A percentile compares a stretch with the other conserved stretches of the same genome.
These are phyloP conservation scores for Mesocentrotus franciscanus DNA, from an alignment of 53 echinoderm and acorn worm genomes.

Conservation along the genomic window DNA sequence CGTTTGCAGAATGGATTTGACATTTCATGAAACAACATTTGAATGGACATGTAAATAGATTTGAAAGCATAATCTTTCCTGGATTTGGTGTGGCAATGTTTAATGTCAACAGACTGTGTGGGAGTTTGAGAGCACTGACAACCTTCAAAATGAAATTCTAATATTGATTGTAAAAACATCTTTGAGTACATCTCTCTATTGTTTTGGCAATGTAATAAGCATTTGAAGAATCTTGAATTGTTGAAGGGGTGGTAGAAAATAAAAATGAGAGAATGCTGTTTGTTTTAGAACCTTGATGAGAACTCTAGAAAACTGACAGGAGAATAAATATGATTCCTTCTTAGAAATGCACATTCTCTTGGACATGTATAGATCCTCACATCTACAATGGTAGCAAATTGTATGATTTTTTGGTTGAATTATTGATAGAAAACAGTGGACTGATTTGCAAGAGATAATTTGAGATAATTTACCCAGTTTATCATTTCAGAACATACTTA, in stretches of 20 bases:
- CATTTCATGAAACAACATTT: constrained; percentile 36
- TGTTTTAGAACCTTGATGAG: too few relatives aligned
- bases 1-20: constrained; percentile 21
- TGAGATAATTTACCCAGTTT: too few relatives aligned
- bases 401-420: too few relatives aligned
- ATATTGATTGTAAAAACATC: not conserved
- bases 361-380: too few relatives aligned
- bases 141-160: not conserved
- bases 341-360: too few relatives aligned
- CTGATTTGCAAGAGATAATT: too few relatives aligned
- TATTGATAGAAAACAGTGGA: too few relatives aligned
- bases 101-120: not conserved
- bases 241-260: not conserved
- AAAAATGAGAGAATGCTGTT: not conserved
- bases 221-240: not conserved
- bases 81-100: not conserved
- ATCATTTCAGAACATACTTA: too few relatives aligned
- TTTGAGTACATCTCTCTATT: not conserved
- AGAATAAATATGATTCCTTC: too few relatives aligned
- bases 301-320: too few relatives aligned
- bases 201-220: not conserved
- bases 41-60: not conserved
- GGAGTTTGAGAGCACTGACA: not conserved
- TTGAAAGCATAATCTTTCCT: constrained; percentile 25
- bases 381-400: too few relatives aligned